Conservation (phyloP, 2,797 vertebrate species). For the Gila robusta region DNA sequence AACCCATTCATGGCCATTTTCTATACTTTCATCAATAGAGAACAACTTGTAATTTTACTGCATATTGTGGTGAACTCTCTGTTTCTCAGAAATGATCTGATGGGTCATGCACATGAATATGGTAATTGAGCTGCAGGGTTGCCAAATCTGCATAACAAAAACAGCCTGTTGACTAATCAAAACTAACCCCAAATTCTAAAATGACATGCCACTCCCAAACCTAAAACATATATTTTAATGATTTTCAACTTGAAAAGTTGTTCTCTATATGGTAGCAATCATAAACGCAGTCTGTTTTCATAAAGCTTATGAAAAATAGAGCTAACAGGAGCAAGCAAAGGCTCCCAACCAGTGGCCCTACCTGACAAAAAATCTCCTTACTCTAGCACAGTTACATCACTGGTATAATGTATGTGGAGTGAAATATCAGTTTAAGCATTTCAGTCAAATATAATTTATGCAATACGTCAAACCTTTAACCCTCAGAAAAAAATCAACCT, state of each 20-base stretch:
- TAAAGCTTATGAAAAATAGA: background rate
- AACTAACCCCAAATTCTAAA: background rate
- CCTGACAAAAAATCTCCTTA: background rate
- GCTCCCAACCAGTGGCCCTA: too few species aligned
- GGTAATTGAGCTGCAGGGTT: background rate
- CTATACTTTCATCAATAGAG: background rate
- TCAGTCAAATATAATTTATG: background rate
- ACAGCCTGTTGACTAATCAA: background rate
- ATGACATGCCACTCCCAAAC: too few species aligned
- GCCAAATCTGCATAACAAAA: background rate
- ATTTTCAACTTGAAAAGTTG: background rate
- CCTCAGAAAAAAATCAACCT: background rate
- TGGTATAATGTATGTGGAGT: background rate
- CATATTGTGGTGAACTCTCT: background rate
- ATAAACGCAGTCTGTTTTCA: background rate
- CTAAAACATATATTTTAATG: background rate
- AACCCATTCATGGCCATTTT: background rate
- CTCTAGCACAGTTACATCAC: background rate
- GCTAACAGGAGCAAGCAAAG: background rate
- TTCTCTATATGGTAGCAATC: background rate
- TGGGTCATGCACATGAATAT: background rate
- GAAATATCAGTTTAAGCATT: background rate
- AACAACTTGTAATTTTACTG: background rate
- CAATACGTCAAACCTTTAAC: background rate
- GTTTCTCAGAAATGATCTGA: background rate